Evolutionary conservation across 2,888 invertebrate genomes (phyloP).

Genomic region (Agapostemon virescens): DNA sequence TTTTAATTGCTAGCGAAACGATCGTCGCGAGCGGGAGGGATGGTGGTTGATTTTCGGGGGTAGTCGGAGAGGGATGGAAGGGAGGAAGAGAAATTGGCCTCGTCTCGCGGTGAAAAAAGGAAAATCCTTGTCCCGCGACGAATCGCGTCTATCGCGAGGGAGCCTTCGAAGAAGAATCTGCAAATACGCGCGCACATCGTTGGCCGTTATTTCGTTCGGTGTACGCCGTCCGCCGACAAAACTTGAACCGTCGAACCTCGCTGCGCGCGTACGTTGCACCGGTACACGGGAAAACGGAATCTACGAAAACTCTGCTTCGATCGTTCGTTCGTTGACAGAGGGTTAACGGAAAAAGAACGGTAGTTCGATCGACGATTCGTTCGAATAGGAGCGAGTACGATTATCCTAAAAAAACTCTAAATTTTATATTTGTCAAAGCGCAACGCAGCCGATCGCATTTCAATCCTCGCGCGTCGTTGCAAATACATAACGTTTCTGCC

Average conservation of each 20-base stretch:
- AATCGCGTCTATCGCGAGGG: too few relatives aligned
- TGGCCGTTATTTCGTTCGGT: too few relatives aligned
- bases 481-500: neutral
- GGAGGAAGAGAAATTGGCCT: neutral
- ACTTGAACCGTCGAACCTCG: too few relatives aligned
- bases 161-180: neutral
- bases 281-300: neutral
- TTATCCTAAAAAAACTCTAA: neutral
- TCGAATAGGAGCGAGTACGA: neutral
- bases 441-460: neutral
- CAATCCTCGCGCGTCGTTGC: neutral
- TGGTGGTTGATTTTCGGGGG: too few relatives aligned
- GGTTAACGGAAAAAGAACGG: neutral
- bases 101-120: too few relatives aligned
- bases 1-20: constrained; percentile 55
- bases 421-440: neutral
- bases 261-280: too few relatives aligned
- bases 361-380: neutral
- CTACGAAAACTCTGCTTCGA: neutral
- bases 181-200: too few relatives aligned
- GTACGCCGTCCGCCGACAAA: too few relatives aligned
- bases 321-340: neutral
- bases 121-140: too few relatives aligned
- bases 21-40: constrained; percentile 30
- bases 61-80: constrained; percentile 21